Evolutionary conservation across 2,888 invertebrate species (phyloP).

Genomic region (Drosophila fulvimacula): DNA sequence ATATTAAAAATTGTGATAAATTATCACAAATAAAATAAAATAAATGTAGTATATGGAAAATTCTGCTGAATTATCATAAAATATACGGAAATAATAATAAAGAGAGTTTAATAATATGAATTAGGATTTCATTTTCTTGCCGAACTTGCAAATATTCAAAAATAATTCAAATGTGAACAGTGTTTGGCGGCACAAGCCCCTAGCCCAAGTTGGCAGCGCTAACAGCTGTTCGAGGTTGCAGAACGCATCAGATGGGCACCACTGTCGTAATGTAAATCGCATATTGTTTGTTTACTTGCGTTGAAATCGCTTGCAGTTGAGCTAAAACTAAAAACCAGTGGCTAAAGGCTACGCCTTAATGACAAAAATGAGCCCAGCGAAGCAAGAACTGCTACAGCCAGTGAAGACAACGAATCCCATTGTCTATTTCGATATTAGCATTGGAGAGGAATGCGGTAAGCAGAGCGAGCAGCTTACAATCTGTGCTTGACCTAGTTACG

Average conservation of each 20-base stretch:
- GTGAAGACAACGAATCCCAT: slow-evolving; percentile 86
- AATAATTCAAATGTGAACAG: slow-evolving; percentile 1
- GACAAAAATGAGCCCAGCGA: slow-evolving; percentile 53
- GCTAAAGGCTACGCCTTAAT: slow-evolving; percentile 24
- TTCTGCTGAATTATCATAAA: too few relatives aligned
- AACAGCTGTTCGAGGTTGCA: slow-evolving; percentile 43
- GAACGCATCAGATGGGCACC: slow-evolving; percentile 36
- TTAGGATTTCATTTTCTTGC: background rate
- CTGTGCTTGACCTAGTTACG: slow-evolving; percentile 46
- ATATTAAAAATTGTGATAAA: too few relatives aligned
- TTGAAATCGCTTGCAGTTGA: slow-evolving; percentile 11
- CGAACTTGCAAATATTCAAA: background rate
- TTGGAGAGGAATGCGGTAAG: slow-evolving; percentile 89
- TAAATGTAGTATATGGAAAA: too few relatives aligned
- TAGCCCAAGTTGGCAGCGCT: slow-evolving; percentile 41
- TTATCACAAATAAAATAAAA: too few relatives aligned
- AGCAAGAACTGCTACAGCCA: slow-evolving; percentile 57
- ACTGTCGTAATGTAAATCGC: slow-evolving; percentile 26
- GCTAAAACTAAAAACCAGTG: background rate
- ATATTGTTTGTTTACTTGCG: slow-evolving; percentile 54
- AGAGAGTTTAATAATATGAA: background rate
- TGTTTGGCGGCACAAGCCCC: too few relatives aligned
- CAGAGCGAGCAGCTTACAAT: slow-evolving; percentile 14
- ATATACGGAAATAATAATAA: too few relatives aligned
- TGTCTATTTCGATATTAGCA: slow-evolving; percentile 90